Evolutionary conservation across 2,797 vertebrate species (phyloP), one percentile per base, ranked within the genome.

Genomic region (Sibirionetta formosa): DNA sequence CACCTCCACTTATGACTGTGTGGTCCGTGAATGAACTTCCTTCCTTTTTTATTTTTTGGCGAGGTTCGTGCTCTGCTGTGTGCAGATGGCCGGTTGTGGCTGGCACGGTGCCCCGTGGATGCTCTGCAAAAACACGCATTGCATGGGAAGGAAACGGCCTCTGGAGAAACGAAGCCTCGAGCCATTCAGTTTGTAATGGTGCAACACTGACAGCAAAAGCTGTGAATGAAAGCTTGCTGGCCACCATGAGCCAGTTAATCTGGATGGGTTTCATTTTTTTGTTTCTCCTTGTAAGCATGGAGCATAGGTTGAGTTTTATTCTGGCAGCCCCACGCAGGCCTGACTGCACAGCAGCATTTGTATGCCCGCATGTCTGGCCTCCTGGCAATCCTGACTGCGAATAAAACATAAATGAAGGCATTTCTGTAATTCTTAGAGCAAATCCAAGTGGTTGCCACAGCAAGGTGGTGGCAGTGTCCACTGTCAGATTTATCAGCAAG

Each of bases 231-330:
- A 95, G 69, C 88, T 80, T 90, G 80, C 24, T 91, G 94, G 88
- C 86, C 57, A 50, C 9, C 3, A 72, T 13, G 82, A 97, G 68
- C 54, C 73, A 58, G 50, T 96, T 95, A 92, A 96, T 96, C 89
- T 92, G 40, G 60, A 90, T 70, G 89, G 13, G 91, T 97, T 97
- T 97, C 90, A 94, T 95, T 96, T 86, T 86, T 96, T 94, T 97
- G 97, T 86, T 81, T 97, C 96, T 91, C 81, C 79, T 94, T 14
- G 1, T 89, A 94, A 91, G 85, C 93, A 94, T 11, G 79, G 86
- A 93, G 80, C 84, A 90, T 82, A 92, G 63, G 84, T 48, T 94
- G 95, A 83, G 78, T 97, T 95, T 91, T 93, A 71, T 54, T 77
- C 91, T 46, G 81, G 83, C 88, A 82, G 91, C 95, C 90, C 93